A percentile compares a stretch with the other conserved stretches of the same genome.
Evolutionary conservation across 2,888 invertebrate species (phyloP).

Genomic region (Nephrotoma appendiculata): DNA sequence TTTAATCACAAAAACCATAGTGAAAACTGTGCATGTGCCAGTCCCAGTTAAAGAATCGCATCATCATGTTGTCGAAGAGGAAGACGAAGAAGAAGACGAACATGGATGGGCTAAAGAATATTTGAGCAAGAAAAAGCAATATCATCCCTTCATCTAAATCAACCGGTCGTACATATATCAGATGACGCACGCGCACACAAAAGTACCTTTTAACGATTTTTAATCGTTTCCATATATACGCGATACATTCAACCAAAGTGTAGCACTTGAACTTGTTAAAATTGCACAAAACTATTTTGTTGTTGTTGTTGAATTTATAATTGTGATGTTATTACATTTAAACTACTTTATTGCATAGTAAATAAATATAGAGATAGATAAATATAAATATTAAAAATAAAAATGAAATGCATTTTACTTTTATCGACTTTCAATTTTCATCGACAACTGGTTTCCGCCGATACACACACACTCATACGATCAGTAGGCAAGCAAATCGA

Average conservation of each 20-base stretch:
- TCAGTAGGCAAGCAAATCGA: neutral
- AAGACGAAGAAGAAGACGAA: constrained; percentile 15
- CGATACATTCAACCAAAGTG: neutral
- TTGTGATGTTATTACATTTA: neutral
- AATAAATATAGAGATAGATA: neutral
- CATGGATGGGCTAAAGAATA: neutral
- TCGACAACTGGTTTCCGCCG: neutral
- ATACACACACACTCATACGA: neutral
- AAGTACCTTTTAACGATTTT: neutral
- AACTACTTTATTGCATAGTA: neutral
- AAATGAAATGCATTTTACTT: neutral
- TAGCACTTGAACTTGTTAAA: neutral
- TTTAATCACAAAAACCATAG: constrained; percentile 30
- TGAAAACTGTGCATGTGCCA: constrained; percentile 31
- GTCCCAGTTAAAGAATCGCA: constrained; percentile 28
- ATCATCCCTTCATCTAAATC: neutral
- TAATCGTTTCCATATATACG: neutral
- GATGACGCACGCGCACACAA: neutral
- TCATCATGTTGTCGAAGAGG: constrained; percentile 20
- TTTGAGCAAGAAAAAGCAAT: neutral
- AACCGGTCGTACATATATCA: neutral
- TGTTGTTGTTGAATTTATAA: neutral
- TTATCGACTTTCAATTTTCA: neutral
- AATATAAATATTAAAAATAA: neutral
- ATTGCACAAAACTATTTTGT: neutral